Conservation (phyloP, 2,797 vertebrate genomes). For the Pteropus rufus region DNA sequence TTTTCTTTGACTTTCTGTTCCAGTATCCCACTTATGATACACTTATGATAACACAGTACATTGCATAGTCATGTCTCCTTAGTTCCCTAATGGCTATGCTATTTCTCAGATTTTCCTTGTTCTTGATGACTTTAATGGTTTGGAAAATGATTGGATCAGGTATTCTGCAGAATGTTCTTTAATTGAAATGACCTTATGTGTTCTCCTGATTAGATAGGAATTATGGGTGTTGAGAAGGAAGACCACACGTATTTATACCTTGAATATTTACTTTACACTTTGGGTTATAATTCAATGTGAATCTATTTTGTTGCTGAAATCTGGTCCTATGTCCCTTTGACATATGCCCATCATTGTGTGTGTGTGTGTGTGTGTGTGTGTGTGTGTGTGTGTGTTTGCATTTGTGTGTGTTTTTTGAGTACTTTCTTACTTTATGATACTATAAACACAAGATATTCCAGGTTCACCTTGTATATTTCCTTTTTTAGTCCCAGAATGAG, state of each 20-base stretch:
- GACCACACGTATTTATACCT: not conserved
- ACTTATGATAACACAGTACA: not conserved
- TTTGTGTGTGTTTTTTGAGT: not conserved
- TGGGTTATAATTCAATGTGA: not conserved
- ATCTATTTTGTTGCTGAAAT: not conserved
- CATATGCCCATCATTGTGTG: not conserved
- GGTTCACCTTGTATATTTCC: not conserved
- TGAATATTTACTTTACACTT: not conserved
- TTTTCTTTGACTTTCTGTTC: not conserved
- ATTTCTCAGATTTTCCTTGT: not conserved
- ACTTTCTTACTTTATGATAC: not conserved
- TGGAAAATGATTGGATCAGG: no score
- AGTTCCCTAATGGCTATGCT: not conserved
- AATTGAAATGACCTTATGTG: not conserved
- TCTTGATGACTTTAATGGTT: no score
- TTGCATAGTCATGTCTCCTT: not conserved
- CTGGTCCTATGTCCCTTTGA: not conserved
- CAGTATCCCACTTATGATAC: not conserved
- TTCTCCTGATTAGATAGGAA: not conserved
- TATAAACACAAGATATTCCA: not conserved
- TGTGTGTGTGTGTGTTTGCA: not conserved
- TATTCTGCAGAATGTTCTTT: not conserved
- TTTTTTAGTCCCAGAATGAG: not conserved
- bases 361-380: not conserved
- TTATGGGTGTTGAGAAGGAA: not conserved